A percentile compares a stretch with the other conserved stretches of the same genome.
phyloP scores from a whole-genome alignment of 37 sponge, comb jelly and placozoan genomes.

The Cliona cf. orientalis region DNA sequence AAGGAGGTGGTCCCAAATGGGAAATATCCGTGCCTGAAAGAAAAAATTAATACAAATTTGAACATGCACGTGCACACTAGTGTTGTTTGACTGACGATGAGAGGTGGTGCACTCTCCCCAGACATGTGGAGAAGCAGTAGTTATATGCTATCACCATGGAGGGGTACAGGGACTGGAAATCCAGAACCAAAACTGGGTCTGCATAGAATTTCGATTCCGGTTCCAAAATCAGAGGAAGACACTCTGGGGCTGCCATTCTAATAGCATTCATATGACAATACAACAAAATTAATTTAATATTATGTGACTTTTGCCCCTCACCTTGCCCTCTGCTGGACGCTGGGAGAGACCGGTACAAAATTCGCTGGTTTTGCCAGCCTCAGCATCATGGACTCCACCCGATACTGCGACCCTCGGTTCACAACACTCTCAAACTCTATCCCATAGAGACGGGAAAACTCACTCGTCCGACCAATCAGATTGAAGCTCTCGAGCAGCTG shows the following conservation, averaged over 20 bases:
- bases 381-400: constrained; percentile 98
- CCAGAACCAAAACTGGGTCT: constrained; percentile 97
- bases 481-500: constrained; percentile 84
- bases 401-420: constrained; percentile 91
- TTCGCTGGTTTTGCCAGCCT: constrained; percentile 89
- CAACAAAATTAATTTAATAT: background rate
- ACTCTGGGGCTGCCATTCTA: constrained; percentile 95
- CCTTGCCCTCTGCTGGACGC: constrained; percentile 93
- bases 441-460: constrained; percentile 96
- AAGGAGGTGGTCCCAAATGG: constrained; percentile 79
- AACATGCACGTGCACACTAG: too few relatives aligned
- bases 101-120: constrained; percentile 80
- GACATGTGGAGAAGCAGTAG: constrained; percentile 97
- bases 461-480: constrained; percentile 93
- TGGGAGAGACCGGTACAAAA: constrained; percentile 89
- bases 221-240: constrained; percentile 90
- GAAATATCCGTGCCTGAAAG: constrained; percentile 54
- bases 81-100: constrained; percentile 27
- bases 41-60: background rate
- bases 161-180: constrained; percentile 98
- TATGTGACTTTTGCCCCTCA: background rate
- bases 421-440: constrained; percentile 93
- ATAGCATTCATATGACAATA: constrained; percentile 2
- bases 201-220: constrained; percentile 92
- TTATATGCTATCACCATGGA: constrained; percentile 98